These are phyloP conservation scores for Laticauda colubrina DNA, from an alignment of 2,113 vertebrate species.

Conservation along the genomic window DNA sequence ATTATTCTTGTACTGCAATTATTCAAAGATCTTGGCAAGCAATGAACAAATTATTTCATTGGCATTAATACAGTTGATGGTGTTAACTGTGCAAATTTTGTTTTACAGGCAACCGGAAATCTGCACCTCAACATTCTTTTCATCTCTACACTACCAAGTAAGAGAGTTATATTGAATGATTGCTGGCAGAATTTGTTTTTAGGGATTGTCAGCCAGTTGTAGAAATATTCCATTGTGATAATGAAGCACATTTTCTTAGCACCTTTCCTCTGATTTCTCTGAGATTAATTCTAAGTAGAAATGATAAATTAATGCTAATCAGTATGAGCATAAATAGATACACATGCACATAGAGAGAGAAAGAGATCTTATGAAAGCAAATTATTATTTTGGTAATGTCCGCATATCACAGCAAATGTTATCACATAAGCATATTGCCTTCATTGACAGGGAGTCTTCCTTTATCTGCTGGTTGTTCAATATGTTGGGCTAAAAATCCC, in stretches of 20 bases:
- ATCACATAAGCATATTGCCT: background rate
- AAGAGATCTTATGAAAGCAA: background rate
- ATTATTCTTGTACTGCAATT: background rate
- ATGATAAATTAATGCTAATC: background rate
- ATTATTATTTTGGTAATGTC: background rate
- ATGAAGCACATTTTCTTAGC: background rate
- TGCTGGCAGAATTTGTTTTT: background rate
- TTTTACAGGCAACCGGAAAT: conserved; percentile 63
- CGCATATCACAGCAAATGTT: background rate
- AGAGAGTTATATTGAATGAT: conserved; percentile 26
- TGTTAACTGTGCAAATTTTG: conserved; percentile 44
- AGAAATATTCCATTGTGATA: background rate
- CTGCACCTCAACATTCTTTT: conserved; percentile 50
- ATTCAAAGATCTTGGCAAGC: conserved; percentile 30
- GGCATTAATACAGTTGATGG: conserved; percentile 14
- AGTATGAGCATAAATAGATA: background rate
- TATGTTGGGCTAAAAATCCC: background rate
- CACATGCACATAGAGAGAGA: background rate
- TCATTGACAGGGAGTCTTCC: background rate
- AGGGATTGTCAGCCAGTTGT: background rate
- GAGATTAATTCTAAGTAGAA: background rate
- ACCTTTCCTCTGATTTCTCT: background rate
- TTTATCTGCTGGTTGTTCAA: background rate
- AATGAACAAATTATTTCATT: conserved; percentile 13
- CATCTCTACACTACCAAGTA: conserved; percentile 66